Conservation (phyloP, 2,888 invertebrate genomes). For the Drosophila subquinaria region DNA sequence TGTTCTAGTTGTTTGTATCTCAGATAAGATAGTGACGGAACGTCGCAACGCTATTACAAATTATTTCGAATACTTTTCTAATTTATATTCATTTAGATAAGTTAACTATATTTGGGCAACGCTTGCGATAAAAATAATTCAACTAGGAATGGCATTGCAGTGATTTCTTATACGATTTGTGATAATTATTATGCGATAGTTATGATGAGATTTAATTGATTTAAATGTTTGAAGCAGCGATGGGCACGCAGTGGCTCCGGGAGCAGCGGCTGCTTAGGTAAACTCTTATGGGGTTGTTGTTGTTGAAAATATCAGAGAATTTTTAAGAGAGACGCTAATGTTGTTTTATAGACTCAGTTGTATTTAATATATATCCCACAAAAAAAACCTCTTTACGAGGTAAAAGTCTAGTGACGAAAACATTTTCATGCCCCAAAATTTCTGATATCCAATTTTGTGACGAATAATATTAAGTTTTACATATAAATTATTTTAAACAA, state of each 20-base stretch:
- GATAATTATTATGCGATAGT: neutral
- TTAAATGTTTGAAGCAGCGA: neutral
- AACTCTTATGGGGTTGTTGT: no score
- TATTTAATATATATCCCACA: no score
- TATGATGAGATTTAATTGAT: neutral
- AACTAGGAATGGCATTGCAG: neutral
- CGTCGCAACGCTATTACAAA: neutral
- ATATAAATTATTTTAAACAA: no score
- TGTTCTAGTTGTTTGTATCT: neutral
- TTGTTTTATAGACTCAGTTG: neutral
- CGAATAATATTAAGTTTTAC: no score
- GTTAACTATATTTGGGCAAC: conserved; percentile 1
- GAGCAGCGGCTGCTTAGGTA: no score
- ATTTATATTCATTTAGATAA: conserved; percentile 16
- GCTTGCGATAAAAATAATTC: conserved; percentile 5
- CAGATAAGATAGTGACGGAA: conserved; percentile 43
- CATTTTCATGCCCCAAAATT: no score
- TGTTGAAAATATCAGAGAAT: no score
- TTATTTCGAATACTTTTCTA: conserved; percentile 18
- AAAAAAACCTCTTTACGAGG: no score
- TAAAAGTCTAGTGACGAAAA: no score
- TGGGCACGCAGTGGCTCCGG: no score
- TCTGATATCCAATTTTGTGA: no score
- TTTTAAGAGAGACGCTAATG: no score
- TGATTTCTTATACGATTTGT: neutral